Evolutionary conservation across 2,113 vertebrate species (phyloP).

Genomic region (Prietella phreatophila): DNA sequence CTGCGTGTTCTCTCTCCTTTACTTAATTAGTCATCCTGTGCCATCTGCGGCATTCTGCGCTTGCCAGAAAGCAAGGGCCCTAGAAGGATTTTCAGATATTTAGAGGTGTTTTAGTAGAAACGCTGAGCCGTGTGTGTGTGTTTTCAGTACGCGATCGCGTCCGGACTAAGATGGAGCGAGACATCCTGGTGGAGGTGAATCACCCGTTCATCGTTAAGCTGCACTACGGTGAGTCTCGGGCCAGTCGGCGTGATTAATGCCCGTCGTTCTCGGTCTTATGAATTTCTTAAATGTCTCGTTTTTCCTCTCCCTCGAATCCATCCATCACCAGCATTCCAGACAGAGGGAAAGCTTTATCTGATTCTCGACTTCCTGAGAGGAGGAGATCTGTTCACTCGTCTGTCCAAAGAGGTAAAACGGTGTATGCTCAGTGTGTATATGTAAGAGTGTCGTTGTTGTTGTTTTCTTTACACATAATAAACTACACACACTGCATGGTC

Average conservation of each 20-base stretch:
- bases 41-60: conserved; percentile 47
- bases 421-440: background rate
- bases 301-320: background rate
- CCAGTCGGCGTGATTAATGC: conserved; percentile 9
- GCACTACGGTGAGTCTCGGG: conserved; percentile 76
- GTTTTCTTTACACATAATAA: background rate
- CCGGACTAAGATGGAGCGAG: conserved; percentile 85
- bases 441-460: background rate
- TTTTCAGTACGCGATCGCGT: conserved; percentile 80
- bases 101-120: conserved; percentile 10
- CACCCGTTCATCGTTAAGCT: conserved; percentile 86
- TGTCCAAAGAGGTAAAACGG: conserved; percentile 81
- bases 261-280: conserved; percentile 1
- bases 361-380: conserved; percentile 85
- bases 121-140: background rate
- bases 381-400: conserved; percentile 83
- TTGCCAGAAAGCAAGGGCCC: conserved; percentile 15
- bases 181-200: conserved; percentile 85
- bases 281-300: background rate
- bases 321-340: conserved; percentile 79
- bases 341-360: conserved; percentile 85
- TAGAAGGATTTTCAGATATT: conserved; percentile 13
- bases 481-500: conserved; percentile 21
- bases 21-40: conserved; percentile 50
- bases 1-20: conserved; percentile 45